phyloP scores from a whole-genome alignment of 2,113 vertebrate genomes.

The Thomomys bottae region DNA sequence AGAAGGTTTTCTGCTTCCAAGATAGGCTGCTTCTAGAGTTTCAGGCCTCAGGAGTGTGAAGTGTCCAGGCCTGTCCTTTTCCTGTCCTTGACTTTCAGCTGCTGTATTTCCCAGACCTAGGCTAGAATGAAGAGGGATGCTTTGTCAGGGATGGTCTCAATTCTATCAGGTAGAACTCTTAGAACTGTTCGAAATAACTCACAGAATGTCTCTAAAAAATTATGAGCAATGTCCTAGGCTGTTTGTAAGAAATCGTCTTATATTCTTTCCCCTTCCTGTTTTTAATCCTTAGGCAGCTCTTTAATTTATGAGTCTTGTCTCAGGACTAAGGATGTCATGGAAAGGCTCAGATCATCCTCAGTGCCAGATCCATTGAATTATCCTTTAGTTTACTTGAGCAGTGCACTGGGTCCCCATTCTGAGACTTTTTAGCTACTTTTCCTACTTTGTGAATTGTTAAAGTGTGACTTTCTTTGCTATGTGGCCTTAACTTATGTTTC shows the following conservation, averaged over 20 bases:
- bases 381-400: background rate
- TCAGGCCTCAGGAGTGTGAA: background rate
- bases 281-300: background rate
- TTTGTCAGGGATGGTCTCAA: background rate
- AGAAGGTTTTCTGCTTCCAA: background rate
- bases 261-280: background rate
- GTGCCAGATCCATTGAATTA: background rate
- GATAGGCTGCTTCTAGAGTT: background rate
- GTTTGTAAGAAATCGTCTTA: background rate
- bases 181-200: background rate
- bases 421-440: background rate
- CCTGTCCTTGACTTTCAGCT: slow-evolving; percentile 26
- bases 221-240: background rate
- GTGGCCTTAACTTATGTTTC: slow-evolving; percentile 16
- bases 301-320: background rate
- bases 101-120: background rate
- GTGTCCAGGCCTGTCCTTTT: background rate
- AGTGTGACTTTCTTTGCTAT: background rate
- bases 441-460: slow-evolving; percentile 10
- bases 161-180: background rate
- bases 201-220: background rate
- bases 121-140: background rate
- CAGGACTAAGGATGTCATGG: background rate
- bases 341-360: background rate
- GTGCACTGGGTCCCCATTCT: rapidly evolving